Evolutionary conservation across 2,113 vertebrate genomes (phyloP).

Genomic region (Phoenicopterus ruber): DNA sequence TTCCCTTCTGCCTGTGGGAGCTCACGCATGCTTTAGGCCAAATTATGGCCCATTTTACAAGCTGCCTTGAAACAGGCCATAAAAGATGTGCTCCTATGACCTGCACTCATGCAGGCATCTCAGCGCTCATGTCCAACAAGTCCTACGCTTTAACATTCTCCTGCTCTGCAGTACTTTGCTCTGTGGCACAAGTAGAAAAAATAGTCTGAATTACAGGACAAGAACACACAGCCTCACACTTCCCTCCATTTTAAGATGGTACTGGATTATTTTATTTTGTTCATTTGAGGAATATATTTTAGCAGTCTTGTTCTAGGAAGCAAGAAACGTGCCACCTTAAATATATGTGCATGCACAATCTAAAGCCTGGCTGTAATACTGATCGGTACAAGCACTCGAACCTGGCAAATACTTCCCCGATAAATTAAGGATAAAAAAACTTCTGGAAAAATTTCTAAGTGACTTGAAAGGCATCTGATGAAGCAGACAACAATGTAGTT

Average conservation of each 20-base stretch:
- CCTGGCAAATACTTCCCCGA: neutral
- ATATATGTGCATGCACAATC: neutral
- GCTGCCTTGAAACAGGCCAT: neutral
- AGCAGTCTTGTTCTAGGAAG: neutral
- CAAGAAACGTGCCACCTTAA: neutral
- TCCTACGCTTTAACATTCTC: accelerated
- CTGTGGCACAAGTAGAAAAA: neutral
- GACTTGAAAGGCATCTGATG: neutral
- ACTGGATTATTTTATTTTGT: neutral
- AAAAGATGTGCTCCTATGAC: neutral
- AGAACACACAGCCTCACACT: neutral
- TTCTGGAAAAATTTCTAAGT: neutral
- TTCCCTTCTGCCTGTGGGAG: conserved; percentile 33
- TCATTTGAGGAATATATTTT: neutral
- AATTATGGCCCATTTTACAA: neutral
- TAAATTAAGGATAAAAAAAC: neutral
- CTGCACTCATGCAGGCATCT: neutral
- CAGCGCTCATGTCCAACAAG: neutral
- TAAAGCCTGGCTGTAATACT: neutral
- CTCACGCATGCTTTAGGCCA: neutral
- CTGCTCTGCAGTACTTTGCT: neutral
- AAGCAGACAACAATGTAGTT: neutral
- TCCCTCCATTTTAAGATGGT: neutral
- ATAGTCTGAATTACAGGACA: neutral
- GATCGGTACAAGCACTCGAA: neutral